Evolutionary conservation across 2,888 invertebrate genomes (phyloP).

Genomic region (Smittia sp.): DNA sequence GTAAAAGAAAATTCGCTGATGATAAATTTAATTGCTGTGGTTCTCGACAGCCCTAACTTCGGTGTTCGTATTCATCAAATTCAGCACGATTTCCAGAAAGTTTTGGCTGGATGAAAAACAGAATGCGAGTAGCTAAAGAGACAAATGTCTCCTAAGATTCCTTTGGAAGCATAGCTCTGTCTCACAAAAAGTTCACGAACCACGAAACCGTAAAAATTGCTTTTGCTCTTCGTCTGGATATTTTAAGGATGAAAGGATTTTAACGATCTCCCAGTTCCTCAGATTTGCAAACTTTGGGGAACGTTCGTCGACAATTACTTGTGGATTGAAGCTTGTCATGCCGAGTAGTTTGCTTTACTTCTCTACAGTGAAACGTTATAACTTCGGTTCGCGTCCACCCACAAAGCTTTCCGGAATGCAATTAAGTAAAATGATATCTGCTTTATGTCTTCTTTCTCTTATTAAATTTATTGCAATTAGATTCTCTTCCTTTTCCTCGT

Average conservation of each 20-base stretch:
- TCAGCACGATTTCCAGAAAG: slow-evolving; percentile 21
- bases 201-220: slow-evolving; percentile 38
- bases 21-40: slow-evolving; percentile 39
- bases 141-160: slow-evolving; percentile 14
- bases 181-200: slow-evolving; percentile 31
- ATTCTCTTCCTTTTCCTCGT: background rate
- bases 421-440: background rate
- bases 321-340: background rate
- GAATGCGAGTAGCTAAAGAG: background rate
- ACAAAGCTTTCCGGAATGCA: background rate
- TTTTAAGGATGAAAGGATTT: slow-evolving; percentile 6
- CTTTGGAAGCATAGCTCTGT: background rate
- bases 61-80: slow-evolving; percentile 23
- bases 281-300: background rate
- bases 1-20: background rate
- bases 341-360: too few species aligned
- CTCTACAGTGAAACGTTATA: too few species aligned
- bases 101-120: background rate
- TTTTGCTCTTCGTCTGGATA: slow-evolving; percentile 15
- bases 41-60: slow-evolving; percentile 10
- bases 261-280: background rate
- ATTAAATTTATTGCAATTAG: slow-evolving; percentile 11
- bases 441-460: background rate
- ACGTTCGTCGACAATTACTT: background rate
- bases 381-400: too few species aligned